Evolutionary conservation across 2,797 vertebrate genomes (phyloP).

Genomic region (Lacerta viridis): DNA sequence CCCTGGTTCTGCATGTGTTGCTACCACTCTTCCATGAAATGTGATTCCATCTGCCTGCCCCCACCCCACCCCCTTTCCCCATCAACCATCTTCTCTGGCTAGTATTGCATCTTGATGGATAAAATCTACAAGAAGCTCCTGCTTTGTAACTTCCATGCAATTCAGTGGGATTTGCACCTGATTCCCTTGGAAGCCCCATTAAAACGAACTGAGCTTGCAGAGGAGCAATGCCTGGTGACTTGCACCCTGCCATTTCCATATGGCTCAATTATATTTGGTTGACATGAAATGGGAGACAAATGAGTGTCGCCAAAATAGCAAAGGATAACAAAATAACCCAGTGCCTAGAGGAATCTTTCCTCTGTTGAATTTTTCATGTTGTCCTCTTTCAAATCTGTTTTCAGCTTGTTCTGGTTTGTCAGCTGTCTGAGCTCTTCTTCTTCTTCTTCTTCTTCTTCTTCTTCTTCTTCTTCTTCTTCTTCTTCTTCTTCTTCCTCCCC

Average conservation of each 20-base stretch:
- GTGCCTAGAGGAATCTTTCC: slow-evolving; percentile 30
- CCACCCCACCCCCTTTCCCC: neutral
- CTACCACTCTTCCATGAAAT: neutral
- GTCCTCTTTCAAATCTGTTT: slow-evolving; percentile 44
- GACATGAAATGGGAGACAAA: slow-evolving; percentile 11
- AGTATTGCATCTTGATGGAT: slow-evolving; percentile 12
- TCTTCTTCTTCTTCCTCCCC: no score
- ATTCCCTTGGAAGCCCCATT: neutral
- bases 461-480: no score
- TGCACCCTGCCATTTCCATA: slow-evolving; percentile 30
- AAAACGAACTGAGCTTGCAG: neutral
- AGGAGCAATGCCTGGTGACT: neutral
- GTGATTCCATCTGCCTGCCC: slow-evolving; percentile 26
- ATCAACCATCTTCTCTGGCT: slow-evolving; percentile 20
- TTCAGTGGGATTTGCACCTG: neutral
- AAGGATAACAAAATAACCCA: neutral
- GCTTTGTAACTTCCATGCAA: neutral
- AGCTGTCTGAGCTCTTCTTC: neutral
- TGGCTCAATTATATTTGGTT: slow-evolving; percentile 27
- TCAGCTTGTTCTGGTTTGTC: slow-evolving; percentile 33
- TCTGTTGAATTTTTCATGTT: slow-evolving; percentile 39
- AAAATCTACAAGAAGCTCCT: neutral
- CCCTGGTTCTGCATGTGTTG: slow-evolving; percentile 33
- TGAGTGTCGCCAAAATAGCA: slow-evolving; percentile 17
- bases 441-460: no score